A percentile compares a stretch with the other conserved stretches of the same genome.
Conservation (phyloP, 2,113 vertebrate species). For the Sturnus vulgaris region DNA sequence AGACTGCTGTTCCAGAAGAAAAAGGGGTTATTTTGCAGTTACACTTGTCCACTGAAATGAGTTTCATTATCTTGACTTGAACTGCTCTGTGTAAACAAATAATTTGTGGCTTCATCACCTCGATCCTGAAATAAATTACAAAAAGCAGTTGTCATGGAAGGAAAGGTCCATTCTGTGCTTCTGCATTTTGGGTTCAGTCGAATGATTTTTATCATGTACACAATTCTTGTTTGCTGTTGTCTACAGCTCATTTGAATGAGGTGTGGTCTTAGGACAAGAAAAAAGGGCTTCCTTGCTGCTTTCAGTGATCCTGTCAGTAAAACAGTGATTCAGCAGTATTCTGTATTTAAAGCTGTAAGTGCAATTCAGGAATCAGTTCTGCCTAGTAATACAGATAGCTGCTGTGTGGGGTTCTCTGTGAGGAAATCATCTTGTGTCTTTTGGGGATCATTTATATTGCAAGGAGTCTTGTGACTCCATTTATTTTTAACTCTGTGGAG, state of each 20-base stretch:
- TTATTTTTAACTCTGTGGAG: slow-evolving; percentile 29
- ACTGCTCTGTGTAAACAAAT: not conserved
- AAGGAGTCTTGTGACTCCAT: not conserved
- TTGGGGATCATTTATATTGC: not conserved
- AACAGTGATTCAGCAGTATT: not conserved
- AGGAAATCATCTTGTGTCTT: not conserved
- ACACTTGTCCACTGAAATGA: not conserved
- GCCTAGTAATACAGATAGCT: not conserved
- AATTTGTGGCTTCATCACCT: not conserved
- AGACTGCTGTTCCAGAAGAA: not conserved
- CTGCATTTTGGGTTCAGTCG: not conserved
- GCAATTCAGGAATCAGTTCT: not conserved
- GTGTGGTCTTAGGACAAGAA: not conserved
- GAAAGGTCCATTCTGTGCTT: not conserved
- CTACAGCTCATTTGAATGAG: not conserved
- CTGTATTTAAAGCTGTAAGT: not conserved
- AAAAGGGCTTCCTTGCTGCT: not conserved
- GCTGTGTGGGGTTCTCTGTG: not conserved
- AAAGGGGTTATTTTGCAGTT: not conserved
- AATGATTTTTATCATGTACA: not conserved
- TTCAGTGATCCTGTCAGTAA: not conserved
- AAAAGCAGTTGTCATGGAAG: not conserved
- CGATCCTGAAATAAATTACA: not conserved
- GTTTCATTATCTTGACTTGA: not conserved
- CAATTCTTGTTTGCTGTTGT: not conserved